Evolutionary conservation across 1,140 invertebrate genomes (phyloP).

Genomic region (Archivesica marissinica): DNA sequence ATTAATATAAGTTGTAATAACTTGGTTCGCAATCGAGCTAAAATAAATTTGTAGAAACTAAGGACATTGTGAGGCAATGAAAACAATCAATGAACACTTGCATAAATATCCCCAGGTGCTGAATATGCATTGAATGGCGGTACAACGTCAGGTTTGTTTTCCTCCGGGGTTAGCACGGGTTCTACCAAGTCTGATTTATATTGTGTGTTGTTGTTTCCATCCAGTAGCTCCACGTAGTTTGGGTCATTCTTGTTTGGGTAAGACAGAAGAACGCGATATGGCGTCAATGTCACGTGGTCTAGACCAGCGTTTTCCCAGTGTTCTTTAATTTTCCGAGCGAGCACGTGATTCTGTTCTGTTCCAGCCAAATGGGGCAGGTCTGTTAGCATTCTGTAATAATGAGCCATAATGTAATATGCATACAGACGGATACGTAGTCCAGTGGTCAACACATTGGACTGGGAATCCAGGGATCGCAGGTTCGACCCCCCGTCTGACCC

Average conservation of each 20-base stretch:
- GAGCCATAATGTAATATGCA: too few species aligned
- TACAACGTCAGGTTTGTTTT: constrained; percentile 76
- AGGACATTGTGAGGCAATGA: too few species aligned
- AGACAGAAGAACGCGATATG: constrained; percentile 81
- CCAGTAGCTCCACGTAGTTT: constrained; percentile 72
- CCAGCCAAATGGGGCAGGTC: constrained; percentile 79
- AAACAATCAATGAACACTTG: neutral
- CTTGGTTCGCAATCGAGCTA: too few species aligned
- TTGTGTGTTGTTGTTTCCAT: constrained; percentile 47
- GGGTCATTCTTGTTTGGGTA: constrained; percentile 75
- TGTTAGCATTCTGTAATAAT: constrained; percentile 71
- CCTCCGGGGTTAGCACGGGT: constrained; percentile 73
- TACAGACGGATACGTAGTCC: too few species aligned
- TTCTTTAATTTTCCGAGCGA: constrained; percentile 71
- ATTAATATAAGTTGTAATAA: too few species aligned
- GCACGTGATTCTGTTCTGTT: constrained; percentile 68
- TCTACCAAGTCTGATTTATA: constrained; percentile 71
- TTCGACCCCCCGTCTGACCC: too few species aligned
- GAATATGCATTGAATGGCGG: constrained; percentile 82
- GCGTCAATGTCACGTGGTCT: constrained; percentile 73
- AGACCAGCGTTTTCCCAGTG: constrained; percentile 74
- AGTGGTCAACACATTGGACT: neutral
- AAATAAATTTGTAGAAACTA: too few species aligned
- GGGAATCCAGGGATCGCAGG: neutral
- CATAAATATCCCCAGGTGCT: constrained; percentile 60